Conservation (phyloP, 2,113 vertebrate genomes). For the Lophotis ruficrista region DNA sequence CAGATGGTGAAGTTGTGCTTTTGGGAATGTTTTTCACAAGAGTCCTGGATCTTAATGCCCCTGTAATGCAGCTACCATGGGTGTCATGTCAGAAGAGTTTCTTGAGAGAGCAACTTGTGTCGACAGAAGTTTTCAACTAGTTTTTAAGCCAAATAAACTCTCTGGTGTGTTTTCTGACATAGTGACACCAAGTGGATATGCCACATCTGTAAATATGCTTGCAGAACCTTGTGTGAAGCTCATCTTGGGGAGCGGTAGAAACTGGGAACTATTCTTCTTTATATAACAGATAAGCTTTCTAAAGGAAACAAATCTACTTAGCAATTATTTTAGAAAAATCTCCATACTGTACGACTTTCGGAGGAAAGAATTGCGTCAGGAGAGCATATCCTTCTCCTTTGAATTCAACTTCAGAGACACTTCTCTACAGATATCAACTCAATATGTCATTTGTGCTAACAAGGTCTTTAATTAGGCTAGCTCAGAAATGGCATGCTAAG, state of each 20-base stretch:
- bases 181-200: not conserved
- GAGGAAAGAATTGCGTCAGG: not conserved
- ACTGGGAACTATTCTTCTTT: not conserved
- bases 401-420: not conserved
- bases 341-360: accelerated
- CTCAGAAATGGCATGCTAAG: not conserved
- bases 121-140: not conserved
- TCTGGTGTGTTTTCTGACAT: not conserved
- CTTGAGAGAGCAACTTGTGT: not conserved
- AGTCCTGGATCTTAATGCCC: not conserved
- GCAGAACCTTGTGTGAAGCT: not conserved
- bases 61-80: not conserved
- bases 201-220: not conserved
- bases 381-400: not conserved
- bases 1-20: not conserved
- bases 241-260: not conserved
- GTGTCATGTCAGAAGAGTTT: not conserved
- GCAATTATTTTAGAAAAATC: not conserved
- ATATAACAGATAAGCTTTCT: not conserved
- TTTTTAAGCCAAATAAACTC: not conserved
- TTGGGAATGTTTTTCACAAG: not conserved
- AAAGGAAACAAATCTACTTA: not conserved
- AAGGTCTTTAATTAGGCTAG: not conserved
- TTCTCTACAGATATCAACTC: not conserved
- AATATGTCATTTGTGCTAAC: not conserved